These are phyloP conservation scores for Pyxicephalus adspersus DNA, from an alignment of 2,113 vertebrate genomes.

Conservation along the genomic window DNA sequence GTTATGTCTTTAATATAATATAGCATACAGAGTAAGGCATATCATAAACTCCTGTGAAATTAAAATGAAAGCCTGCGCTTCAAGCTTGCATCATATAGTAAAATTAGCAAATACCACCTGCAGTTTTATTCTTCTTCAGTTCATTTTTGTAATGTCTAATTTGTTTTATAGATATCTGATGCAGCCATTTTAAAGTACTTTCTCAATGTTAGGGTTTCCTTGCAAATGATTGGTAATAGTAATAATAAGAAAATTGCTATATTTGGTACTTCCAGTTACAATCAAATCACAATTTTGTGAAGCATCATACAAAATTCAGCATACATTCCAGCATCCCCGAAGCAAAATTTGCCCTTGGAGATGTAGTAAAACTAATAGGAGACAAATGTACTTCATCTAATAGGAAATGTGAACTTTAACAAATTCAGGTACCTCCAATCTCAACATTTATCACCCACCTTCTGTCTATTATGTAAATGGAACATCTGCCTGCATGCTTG, in stretches of 20 bases:
- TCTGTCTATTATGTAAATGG: constrained; percentile 52
- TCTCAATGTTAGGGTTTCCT: background rate
- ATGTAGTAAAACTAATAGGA: constrained; percentile 46
- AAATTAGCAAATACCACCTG: no score
- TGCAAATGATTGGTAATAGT: background rate
- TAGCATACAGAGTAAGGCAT: no score
- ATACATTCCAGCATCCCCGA: constrained; percentile 30
- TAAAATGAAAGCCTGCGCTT: no score
- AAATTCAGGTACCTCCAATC: constrained; percentile 45
- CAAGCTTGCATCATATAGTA: no score
- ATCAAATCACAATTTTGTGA: background rate
- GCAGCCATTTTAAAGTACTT: no score
- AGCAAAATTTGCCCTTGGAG: constrained; percentile 50
- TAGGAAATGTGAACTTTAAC: constrained; percentile 48
- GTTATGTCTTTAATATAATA: no score
- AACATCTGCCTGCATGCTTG: constrained; percentile 41
- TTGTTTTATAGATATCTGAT: no score
- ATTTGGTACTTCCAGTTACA: constrained; percentile 2
- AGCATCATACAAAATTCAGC: constrained; percentile 15
- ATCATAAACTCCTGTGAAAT: no score
- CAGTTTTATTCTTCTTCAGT: no score
- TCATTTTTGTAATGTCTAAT: no score
- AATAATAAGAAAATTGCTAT: background rate
- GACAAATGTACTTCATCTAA: constrained; percentile 46
- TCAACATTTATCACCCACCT: constrained; percentile 47